phyloP scores from a whole-genome alignment of 1,140 invertebrate species.

The Drosophila albomicans region DNA sequence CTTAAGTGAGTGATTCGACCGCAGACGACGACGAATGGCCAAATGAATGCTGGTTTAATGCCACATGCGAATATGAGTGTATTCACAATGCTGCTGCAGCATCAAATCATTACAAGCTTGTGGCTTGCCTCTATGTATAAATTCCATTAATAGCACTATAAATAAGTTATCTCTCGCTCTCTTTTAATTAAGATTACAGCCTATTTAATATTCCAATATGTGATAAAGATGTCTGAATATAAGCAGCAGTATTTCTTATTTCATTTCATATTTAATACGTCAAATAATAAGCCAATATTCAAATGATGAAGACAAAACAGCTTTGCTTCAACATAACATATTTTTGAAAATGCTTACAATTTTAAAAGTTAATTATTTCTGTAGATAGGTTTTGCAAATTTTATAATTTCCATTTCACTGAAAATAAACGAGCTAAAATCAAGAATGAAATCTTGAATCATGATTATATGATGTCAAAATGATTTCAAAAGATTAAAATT shows the following conservation, averaged over 20 bases:
- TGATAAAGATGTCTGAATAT: not conserved
- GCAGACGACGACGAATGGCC: constrained; percentile 46
- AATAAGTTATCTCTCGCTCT: constrained; percentile 5
- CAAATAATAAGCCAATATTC: not conserved
- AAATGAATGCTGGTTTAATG: constrained; percentile 43
- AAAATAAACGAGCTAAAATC: no score
- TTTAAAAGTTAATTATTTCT: not conserved
- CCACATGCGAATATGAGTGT: constrained; percentile 25
- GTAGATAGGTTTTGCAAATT: no score
- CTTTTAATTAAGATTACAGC: not conserved
- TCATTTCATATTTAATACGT: constrained; percentile 8
- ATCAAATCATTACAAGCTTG: constrained; percentile 6
- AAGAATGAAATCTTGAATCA: no score
- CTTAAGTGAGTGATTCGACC: constrained; percentile 54
- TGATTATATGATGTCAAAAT: no score
- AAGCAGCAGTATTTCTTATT: not conserved
- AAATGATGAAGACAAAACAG: not conserved
- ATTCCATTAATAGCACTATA: not conserved
- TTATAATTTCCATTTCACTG: no score
- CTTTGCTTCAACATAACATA: not conserved
- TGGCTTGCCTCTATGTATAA: not conserved
- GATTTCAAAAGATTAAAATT: no score
- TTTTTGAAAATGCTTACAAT: not conserved
- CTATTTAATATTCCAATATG: not conserved
- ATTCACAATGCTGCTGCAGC: not conserved